A percentile compares a stretch with the other conserved stretches of the same genome.
Conservation (phyloP, 2,888 invertebrate species). For the Aporophyla lueneburgensis region DNA sequence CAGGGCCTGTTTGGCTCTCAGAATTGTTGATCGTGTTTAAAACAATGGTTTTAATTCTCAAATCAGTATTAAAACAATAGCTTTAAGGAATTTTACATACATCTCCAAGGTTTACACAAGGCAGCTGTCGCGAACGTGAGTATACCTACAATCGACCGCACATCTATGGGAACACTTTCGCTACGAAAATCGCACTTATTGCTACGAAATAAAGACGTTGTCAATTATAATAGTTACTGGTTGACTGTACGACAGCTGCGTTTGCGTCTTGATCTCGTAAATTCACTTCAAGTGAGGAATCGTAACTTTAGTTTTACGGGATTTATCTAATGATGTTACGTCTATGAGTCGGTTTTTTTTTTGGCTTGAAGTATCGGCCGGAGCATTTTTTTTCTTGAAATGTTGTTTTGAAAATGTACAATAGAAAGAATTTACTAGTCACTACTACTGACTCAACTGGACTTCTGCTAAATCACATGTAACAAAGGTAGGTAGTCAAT, state of each 20-base stretch:
- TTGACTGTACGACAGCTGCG: slow-evolving; percentile 75
- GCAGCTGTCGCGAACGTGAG: slow-evolving; percentile 68
- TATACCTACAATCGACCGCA: slow-evolving; percentile 47
- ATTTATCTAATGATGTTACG: slow-evolving; percentile 56
- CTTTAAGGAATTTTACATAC: slow-evolving; percentile 48
- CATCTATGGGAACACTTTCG: not conserved
- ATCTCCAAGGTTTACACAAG: slow-evolving; percentile 65
- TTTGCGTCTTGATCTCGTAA: slow-evolving; percentile 73
- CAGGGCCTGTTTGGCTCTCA: no score
- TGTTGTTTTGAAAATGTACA: not conserved
- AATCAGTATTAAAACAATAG: slow-evolving; percentile 46
- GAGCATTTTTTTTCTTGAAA: not conserved
- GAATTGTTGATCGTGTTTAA: not conserved
- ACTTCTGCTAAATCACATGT: not conserved
- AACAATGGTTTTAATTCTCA: slow-evolving; percentile 21
- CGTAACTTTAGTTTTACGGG: slow-evolving; percentile 62
- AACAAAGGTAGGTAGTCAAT: no score
- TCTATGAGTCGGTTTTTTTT: slow-evolving; percentile 16
- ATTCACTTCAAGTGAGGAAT: slow-evolving; percentile 66
- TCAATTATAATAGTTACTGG: not conserved
- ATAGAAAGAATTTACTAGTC: not conserved
- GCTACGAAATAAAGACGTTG: not conserved
- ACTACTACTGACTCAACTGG: not conserved
- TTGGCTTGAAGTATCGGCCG: not conserved
- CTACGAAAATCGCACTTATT: not conserved